Base-by-base conservation (phyloP, 1,140 invertebrate genomes). In the Atta colombica region DNA sequence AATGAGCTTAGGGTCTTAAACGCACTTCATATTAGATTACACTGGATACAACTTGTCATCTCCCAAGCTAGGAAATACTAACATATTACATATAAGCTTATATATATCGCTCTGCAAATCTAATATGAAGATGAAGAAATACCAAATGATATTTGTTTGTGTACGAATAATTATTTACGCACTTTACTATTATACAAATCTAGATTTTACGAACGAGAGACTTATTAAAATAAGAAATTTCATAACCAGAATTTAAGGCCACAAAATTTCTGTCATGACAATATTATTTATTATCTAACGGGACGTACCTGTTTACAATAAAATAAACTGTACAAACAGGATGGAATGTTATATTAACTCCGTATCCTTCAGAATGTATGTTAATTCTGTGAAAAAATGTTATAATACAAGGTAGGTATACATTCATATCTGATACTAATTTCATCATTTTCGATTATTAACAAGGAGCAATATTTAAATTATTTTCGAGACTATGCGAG, bases 261-360 rank as follows among this genome's bases (percentile, higher is more conserved):
- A 91, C 85, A 87, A 89, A 91, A 91, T 89, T 87, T 89, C 66
- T 89, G 60, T 86, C 60, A 51, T 91, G 77, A 89, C 81, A 91
- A 91, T 82, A 61, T 85, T 88, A 71, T 91, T 91, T 91, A 91
- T 89, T 89, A 91, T 84, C 87, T 91, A 91, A 91, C 53, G 90
- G 90, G 90, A 91, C 90, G 88, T 91, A 91, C 84, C 49, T 85
- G 86, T 91, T 85, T 91, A 89, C 77, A 89, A 88, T 91, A 91
- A 91, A 91, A 91, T 87, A 91, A 91, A 60, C 90, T 91, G 88
- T 91, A 91, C 90, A 91, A 91, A 90, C 55, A 90, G 90, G 90
- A 91, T 91, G 90, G 90, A 91, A 91, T 91, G 90, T 90, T 88
- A 89, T 72, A 51, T 90, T 75, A 91, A 84, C 85, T 87, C 58